phyloP scores from a whole-genome alignment of 2,888 invertebrate species.

The Stenolophus ochropezus region DNA sequence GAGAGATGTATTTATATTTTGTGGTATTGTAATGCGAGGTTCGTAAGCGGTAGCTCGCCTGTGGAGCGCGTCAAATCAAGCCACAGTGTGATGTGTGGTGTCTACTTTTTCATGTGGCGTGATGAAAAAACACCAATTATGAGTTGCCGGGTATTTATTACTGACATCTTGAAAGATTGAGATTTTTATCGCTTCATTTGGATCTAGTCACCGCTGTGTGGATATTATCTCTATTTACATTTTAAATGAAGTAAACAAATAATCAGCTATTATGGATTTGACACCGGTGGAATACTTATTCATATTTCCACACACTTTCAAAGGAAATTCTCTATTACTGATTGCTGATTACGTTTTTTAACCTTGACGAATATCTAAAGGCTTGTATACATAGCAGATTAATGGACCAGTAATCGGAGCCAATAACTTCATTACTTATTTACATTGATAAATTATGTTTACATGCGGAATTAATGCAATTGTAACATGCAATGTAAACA shows the following conservation, averaged over 20 bases:
- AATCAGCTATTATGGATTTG: slow-evolving; percentile 33
- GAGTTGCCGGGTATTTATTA: slow-evolving; percentile 43
- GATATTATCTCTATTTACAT: slow-evolving; percentile 47
- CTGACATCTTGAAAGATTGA: slow-evolving; percentile 49
- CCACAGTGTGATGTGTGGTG: slow-evolving; percentile 33
- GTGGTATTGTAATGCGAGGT: slow-evolving; percentile 4
- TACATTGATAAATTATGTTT: neutral
- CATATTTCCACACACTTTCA: neutral
- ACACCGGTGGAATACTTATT: neutral
- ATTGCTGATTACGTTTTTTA: neutral
- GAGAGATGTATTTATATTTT: slow-evolving; percentile 9
- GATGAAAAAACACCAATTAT: slow-evolving; percentile 51
- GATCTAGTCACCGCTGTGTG: slow-evolving; percentile 38
- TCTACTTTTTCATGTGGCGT: slow-evolving; percentile 45
- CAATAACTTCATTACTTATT: neutral
- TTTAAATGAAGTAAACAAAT: slow-evolving; percentile 52
- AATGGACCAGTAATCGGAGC: neutral
- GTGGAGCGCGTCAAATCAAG: slow-evolving; percentile 39
- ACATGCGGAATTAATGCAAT: neutral
- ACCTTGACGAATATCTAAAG: neutral
- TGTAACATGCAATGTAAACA: neutral
- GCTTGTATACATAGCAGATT: neutral
- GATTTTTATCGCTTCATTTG: slow-evolving; percentile 49
- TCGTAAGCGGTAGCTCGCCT: slow-evolving; percentile 26
- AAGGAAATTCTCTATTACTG: no score